phyloP scores from a whole-genome alignment of 2,113 vertebrate species.

The Engraulis encrasicolus region DNA sequence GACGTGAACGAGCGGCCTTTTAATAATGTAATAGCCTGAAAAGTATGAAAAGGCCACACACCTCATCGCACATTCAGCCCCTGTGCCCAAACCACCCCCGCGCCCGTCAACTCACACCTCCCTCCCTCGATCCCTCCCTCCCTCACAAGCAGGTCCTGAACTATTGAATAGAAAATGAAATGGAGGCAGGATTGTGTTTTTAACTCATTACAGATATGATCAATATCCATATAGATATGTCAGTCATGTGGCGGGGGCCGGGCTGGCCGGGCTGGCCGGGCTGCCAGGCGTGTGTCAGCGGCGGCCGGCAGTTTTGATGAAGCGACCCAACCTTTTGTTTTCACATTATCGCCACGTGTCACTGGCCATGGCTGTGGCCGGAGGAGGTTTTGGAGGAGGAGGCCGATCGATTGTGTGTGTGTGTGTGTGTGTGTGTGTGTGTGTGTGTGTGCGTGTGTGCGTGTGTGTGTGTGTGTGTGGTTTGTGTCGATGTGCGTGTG shows the following conservation, averaged over 20 bases:
- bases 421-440: too few relatives aligned
- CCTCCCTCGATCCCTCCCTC: too few relatives aligned
- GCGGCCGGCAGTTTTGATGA: slow-evolving; percentile 29
- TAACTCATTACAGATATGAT: slow-evolving; percentile 32
- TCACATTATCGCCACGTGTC: slow-evolving; percentile 26
- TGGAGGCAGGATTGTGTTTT: slow-evolving; percentile 19
- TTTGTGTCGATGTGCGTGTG: too few relatives aligned
- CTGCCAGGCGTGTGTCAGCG: slow-evolving; percentile 17
- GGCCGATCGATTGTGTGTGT: slow-evolving; percentile 23
- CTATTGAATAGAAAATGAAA: slow-evolving; percentile 18
- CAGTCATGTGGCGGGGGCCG: slow-evolving; percentile 15
- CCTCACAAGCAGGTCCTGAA: neutral
- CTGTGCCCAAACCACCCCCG: neutral
- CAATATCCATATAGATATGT: slow-evolving; percentile 41
- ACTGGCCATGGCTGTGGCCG: neutral
- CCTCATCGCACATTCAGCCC: neutral
- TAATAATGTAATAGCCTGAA: neutral
- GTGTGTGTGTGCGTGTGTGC: too few relatives aligned
- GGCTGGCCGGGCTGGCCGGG: too few relatives aligned
- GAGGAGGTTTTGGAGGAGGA: neutral
- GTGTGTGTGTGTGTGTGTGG: too few relatives aligned
- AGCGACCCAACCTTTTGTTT: slow-evolving; percentile 37
- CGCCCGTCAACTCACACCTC: too few relatives aligned
- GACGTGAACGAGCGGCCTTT: neutral
- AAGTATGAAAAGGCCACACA: neutral